Conservation (phyloP, 2,113 vertebrate species). For the Saccopteryx leptura region DNA sequence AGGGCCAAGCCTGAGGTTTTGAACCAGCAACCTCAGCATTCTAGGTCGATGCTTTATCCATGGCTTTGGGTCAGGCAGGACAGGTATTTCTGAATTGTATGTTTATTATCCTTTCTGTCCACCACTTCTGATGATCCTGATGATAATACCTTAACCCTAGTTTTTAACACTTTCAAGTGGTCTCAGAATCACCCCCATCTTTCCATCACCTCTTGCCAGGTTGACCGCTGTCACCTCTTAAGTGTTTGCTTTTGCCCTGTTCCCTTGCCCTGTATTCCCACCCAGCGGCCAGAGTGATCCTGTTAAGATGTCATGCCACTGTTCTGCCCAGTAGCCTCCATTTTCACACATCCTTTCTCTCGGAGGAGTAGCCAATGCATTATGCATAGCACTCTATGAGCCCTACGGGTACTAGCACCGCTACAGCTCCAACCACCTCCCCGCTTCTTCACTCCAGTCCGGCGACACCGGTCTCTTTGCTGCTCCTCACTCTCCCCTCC, state of each 20-base stretch:
- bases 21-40: too few species aligned
- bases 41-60: too few species aligned
- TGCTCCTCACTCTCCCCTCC: accelerated
- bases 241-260: background rate
- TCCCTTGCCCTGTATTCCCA: background rate
- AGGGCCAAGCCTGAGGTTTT: too few species aligned
- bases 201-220: background rate
- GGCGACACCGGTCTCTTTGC: background rate
- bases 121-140: background rate
- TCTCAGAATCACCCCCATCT: background rate
- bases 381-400: background rate
- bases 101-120: too few species aligned
- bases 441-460: background rate
- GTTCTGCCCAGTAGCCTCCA: background rate
- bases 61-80: background rate
- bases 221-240: background rate
- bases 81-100: background rate
- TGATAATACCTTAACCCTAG: background rate
- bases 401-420: background rate
- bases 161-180: background rate
- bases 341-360: background rate
- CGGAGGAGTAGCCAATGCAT: background rate
- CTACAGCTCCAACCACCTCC: background rate
- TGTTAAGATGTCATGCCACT: background rate
- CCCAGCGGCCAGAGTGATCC: background rate